Evolutionary conservation across 2,888 invertebrate species (phyloP).

Genomic region (Odontothrips loti): DNA sequence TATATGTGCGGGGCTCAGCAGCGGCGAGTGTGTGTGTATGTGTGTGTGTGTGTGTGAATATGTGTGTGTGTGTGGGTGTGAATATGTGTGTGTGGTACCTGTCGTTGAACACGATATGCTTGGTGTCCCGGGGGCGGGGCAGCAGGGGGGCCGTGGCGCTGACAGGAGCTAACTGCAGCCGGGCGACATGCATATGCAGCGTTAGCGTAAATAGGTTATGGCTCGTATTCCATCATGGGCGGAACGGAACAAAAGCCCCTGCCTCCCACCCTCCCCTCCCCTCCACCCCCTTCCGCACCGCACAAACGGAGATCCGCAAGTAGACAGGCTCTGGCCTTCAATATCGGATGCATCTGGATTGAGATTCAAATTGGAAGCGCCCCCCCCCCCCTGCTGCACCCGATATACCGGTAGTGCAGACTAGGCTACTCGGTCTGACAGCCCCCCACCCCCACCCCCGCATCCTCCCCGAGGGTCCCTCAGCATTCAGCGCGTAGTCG

Average conservation of each 20-base stretch:
- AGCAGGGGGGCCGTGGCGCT: background rate
- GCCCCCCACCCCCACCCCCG: too few species aligned
- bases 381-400: background rate
- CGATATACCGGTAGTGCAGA: background rate
- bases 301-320: background rate
- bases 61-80: too few species aligned
- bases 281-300: background rate
- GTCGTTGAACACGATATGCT: too few species aligned
- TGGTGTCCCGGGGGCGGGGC: background rate
- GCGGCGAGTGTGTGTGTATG: too few species aligned
- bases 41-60: too few species aligned
- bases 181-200: conserved; percentile 15
- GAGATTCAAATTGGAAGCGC: background rate
- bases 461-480: too few species aligned
- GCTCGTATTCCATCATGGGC: conserved; percentile 6
- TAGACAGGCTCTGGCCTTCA: background rate
- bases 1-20: background rate
- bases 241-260: background rate
- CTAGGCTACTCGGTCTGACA: too few species aligned
- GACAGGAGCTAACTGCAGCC: background rate
- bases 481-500: too few species aligned
- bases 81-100: too few species aligned
- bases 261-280: background rate
- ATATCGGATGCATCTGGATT: conserved; percentile 3
- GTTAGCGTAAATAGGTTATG: background rate